Evolutionary conservation across 2,113 vertebrate genomes (phyloP), one percentile per base, ranked within the genome.

Genomic region (Xenus cinereus): DNA sequence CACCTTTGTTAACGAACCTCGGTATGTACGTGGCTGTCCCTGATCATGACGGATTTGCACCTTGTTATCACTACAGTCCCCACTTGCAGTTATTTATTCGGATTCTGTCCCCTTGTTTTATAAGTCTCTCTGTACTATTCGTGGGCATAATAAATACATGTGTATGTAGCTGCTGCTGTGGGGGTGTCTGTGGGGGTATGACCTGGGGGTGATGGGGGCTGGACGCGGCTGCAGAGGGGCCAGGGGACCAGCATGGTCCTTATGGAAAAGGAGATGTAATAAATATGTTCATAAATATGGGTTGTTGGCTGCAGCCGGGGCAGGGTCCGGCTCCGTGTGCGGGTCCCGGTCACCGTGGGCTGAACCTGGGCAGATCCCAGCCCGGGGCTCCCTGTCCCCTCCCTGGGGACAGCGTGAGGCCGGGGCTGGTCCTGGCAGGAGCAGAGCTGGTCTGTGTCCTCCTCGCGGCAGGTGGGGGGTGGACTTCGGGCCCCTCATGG

Each of bases 41-140:
- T 11, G 12, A 35, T 62, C 6, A 5, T 32, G 39, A 14, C 22
- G 20, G 4, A 37, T 35, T 45, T 63, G 81, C 82, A 90, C 87
- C 93, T 83, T 85, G 51, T 66, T 90, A 66, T 81, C 96, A 94
- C 96, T 95, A 96, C 94, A 74, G 32, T 37, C 41, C 56, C 80
- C 32, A 4, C 30, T 14, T 20, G 43, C 68, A 78, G 66, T 87
- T 95, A 93, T 69, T 90, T 89, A 89, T 77, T 86, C 59, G 24
- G 8, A 59, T 69, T 87, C 66, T 68, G 24, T 24, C 9, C 10
- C 35, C 24, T 41, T 32, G 41, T n/a, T 66, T 41, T 81, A 17
- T 85, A 50, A 11, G 6, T 66, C 46, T 92, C 62, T 89, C 72
- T 37, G 60, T 80, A 76, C 23, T n/a, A 57, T 87, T 84, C 1